Evolutionary conservation across 2,888 invertebrate species (phyloP).

Genomic region (Sussaba pulchella): DNA sequence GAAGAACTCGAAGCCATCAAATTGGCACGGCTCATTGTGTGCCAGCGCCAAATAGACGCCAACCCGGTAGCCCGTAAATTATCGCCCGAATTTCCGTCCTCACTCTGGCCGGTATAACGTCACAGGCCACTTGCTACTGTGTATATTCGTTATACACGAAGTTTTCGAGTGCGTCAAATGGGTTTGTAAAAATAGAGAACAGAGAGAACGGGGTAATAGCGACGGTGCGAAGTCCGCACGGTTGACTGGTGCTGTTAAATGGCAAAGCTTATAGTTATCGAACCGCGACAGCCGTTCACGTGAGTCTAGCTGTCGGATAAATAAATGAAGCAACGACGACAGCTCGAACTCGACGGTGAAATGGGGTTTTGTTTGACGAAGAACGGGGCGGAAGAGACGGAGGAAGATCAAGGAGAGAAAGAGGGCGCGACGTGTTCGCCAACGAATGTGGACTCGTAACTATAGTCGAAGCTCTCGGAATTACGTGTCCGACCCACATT

Average conservation of each 20-base stretch:
- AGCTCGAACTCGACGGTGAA: slow-evolving; percentile 4
- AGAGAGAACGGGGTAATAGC: neutral
- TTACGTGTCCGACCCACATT: slow-evolving; percentile 49
- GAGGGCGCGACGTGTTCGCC: slow-evolving; percentile 21
- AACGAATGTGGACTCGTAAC: slow-evolving; percentile 17
- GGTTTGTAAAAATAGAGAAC: slow-evolving; percentile 2
- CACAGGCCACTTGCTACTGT: neutral
- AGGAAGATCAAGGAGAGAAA: slow-evolving; percentile 15
- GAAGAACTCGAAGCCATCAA: neutral
- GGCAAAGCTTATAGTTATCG: slow-evolving; percentile 18
- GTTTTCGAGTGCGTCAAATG: neutral
- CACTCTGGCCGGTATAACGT: neutral
- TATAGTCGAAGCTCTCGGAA: slow-evolving; percentile 28
- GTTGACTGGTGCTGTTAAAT: slow-evolving; percentile 13
- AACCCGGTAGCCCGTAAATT: neutral
- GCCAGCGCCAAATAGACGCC: neutral
- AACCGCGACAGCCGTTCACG: slow-evolving; percentile 8
- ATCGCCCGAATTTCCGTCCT: neutral
- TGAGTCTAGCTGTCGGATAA: slow-evolving; percentile 25
- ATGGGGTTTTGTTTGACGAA: neutral
- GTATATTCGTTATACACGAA: neutral
- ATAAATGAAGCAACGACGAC: slow-evolving; percentile 50
- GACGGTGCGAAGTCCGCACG: neutral
- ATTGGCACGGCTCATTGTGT: neutral
- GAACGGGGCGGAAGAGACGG: neutral